phyloP scores from a whole-genome alignment of 2,797 vertebrate species.

The Hybognathus amarus region DNA sequence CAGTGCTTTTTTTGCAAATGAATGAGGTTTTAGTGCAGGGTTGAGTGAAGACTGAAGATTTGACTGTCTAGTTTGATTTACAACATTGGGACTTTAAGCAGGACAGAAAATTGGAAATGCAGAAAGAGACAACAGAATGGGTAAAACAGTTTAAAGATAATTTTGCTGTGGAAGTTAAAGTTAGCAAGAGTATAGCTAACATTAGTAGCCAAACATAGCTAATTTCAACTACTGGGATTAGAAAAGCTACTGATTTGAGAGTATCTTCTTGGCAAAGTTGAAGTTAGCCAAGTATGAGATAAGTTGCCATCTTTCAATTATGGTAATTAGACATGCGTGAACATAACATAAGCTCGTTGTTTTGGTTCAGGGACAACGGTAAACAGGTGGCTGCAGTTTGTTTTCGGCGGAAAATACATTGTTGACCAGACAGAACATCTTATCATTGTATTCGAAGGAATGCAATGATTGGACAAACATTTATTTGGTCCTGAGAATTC shows the following conservation, averaged over 20 bases:
- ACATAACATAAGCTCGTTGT: background rate
- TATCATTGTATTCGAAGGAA: no score
- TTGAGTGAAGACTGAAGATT: constrained; percentile 10
- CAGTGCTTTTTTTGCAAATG: background rate
- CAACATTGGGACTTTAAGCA: constrained; percentile 1
- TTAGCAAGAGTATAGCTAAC: background rate
- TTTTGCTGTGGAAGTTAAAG: background rate
- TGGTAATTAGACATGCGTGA: background rate
- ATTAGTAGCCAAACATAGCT: background rate
- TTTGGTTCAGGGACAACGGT: background rate
- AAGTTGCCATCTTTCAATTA: background rate
- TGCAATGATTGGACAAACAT: no score
- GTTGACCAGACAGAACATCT: no score
- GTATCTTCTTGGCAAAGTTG: background rate
- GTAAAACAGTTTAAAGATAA: background rate
- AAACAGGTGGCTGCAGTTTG: background rate
- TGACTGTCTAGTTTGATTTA: constrained; percentile 9
- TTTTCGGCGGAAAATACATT: no score
- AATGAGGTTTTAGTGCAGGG: constrained; percentile 1
- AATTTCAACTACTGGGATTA: background rate
- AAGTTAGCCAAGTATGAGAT: background rate
- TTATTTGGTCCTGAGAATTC: background rate
- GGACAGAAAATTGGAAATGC: background rate
- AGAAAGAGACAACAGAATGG: background rate
- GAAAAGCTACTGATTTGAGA: background rate